Evolutionary conservation across 2,113 vertebrate genomes (phyloP).

Genomic region (Oriolus oriolus): DNA sequence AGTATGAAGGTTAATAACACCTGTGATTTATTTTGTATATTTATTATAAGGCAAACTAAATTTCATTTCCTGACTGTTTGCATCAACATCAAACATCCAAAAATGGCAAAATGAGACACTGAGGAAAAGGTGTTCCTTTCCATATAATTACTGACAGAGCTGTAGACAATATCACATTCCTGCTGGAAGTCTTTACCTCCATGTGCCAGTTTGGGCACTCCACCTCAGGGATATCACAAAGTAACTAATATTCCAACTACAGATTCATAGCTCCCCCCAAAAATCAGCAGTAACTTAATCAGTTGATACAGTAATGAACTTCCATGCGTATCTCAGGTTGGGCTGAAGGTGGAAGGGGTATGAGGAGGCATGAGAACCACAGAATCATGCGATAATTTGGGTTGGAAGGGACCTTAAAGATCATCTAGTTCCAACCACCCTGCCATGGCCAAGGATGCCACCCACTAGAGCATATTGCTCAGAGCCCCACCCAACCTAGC

Average conservation of each 20-base stretch:
- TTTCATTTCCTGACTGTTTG: not conserved
- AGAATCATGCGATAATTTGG: not conserved
- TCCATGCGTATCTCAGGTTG: not conserved
- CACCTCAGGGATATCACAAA: not conserved
- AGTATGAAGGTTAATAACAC: not conserved
- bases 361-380: not conserved
- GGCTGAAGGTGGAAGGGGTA: not conserved
- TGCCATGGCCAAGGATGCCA: not conserved
- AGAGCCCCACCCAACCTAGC: not conserved
- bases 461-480: not conserved
- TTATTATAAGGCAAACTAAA: not conserved
- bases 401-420: not conserved
- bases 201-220: no score
- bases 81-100: not conserved
- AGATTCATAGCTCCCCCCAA: fast-evolving
- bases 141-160: not conserved
- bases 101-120: not conserved
- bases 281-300: not conserved
- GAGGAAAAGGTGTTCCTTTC: not conserved
- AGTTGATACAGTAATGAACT: not conserved
- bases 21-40: not conserved
- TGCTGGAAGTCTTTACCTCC: not conserved
- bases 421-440: not conserved
- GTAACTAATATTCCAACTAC: not conserved
- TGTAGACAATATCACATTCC: not conserved